Base-by-base conservation (phyloP, 1,140 invertebrate species). In the Amphibalanus amphitrite region DNA sequence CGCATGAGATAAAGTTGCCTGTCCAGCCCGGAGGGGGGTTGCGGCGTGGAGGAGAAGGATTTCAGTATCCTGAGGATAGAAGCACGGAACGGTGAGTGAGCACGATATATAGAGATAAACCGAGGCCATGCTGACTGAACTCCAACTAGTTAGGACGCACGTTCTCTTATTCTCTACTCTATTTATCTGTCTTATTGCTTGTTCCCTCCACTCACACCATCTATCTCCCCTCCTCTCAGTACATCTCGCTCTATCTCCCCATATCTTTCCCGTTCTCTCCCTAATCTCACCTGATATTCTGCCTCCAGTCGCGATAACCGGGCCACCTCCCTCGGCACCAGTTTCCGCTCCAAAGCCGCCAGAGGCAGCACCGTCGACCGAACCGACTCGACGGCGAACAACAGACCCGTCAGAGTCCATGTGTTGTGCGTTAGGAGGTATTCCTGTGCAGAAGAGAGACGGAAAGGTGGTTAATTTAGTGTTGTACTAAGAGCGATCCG, bases 341-440 rank as follows among this genome's bases (percentile, higher is more conserved):
- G 79, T 72, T 84, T 80, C 77, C 87, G 84, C 75, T 95, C 90
- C 65, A 89, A 84, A 72, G 89, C 85, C 65, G 92, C 91, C 76
- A 92, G 80, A 71, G 90, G 88, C 69, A 98, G 79, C 68, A 98
- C 86, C 28, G 95, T 83, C 15, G 95, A 98, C 82, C 97, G 97
- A 0, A 97, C 78, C n/a, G 89, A 86, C 78, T 97, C 95, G 3
- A 90, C 86, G 40, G 88, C 91, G 83, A 89, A 95, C 70, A 86
- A 83, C 75, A 93, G 72, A 17, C 73, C 73, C 70, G 69, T 29
- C 30, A 68, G 69, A 25, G 47, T 15, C 71, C 68, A 68, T 6
- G 69, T 47, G 23, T 26, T 30, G 28, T 26, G 15, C 3, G 8
- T 26, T 38, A 20, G 38, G 29, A 47, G 29, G 29, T 70, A 70